Evolutionary conservation across 2,113 vertebrate genomes (phyloP), one percentile per base, ranked within the genome.

Genomic region (Murina feae): DNA sequence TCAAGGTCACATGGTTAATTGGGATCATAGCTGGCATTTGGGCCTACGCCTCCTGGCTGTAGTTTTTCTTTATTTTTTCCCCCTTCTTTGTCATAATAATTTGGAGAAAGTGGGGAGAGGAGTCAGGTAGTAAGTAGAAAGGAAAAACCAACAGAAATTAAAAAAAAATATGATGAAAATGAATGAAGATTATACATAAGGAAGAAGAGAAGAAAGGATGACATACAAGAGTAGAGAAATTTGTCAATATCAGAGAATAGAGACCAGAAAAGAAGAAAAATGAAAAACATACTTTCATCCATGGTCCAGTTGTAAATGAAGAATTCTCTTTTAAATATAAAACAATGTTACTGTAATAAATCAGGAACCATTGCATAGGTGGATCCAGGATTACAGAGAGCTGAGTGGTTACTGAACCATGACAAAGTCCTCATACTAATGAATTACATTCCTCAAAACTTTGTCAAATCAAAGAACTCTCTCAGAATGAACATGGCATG

Each of bases 361-460:
- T 78, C 47, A 66, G 35, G 37, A 35, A 39, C 65, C n/a, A 53
- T 83, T 79, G 42, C 42, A 69, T 79, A 92, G 93, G 42, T 95
- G 30, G 65, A 55, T 8, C 42, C 42, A 86, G 58, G 35, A 91
- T 86, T 86, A 95, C 17, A 90, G 90, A 92, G 49, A 79, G 47
- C 25, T 95, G 88, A 66, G 76, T 75, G 58, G 42, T 49, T 90
- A 89, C 68, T 91, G 89, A 96, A 53, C 91, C 78, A 30, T 92
- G 91, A 94, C 89, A 95, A 91, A 95, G 55, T 30, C 78, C 80
- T 92, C 42, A 68, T 86, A 69, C 68, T 86, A 96, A 95, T 92
- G 83, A 96, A 91, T 96, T 86, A 83, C 93, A 97, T 95, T 96
- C 89, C 69, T 95, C 28, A 81, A 83, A 91, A 95, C 47, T 88